These are phyloP conservation scores for Cryptoprocta ferox DNA, from an alignment of 2,797 vertebrate species.

Conservation along the genomic window DNA sequence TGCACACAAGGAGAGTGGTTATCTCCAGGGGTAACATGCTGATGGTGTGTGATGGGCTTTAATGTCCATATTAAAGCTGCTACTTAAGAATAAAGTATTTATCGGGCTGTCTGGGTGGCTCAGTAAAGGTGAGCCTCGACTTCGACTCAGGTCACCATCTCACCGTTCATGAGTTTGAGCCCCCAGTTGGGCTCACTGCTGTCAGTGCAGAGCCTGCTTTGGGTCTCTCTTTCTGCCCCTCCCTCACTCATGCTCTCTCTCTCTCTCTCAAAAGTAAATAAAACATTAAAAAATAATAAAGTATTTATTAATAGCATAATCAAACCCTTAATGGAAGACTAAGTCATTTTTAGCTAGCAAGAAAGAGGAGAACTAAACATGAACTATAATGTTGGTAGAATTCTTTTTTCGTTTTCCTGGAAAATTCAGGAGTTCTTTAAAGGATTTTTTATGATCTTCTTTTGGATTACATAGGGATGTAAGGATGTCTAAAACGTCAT, in stretches of 20 bases:
- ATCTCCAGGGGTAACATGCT: neutral
- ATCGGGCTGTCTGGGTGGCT: neutral
- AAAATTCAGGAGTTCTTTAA: neutral
- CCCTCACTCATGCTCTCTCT: no score
- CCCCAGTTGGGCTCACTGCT: no score
- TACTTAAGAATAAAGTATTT: slow-evolving; percentile 11
- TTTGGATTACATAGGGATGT: neutral
- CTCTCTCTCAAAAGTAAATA: no score
- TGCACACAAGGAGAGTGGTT: neutral
- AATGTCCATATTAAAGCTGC: neutral
- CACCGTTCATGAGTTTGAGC: no score
- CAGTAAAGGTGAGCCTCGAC: no score
- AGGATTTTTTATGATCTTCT: neutral
- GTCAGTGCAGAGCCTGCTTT: no score
- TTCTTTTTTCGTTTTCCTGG: neutral
- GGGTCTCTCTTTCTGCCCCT: no score
- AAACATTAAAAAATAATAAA: neutral
- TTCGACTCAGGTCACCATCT: no score
- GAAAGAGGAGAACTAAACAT: neutral
- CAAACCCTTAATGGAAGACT: neutral
- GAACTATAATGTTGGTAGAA: neutral
- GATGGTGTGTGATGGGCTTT: neutral
- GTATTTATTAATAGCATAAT: neutral
- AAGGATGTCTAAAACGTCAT: neutral
- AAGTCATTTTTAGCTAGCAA: neutral